These are phyloP conservation scores for Paracentrotus lividus DNA, from an alignment of 53 echinoderm and acorn worm species.

Conservation along the genomic window DNA sequence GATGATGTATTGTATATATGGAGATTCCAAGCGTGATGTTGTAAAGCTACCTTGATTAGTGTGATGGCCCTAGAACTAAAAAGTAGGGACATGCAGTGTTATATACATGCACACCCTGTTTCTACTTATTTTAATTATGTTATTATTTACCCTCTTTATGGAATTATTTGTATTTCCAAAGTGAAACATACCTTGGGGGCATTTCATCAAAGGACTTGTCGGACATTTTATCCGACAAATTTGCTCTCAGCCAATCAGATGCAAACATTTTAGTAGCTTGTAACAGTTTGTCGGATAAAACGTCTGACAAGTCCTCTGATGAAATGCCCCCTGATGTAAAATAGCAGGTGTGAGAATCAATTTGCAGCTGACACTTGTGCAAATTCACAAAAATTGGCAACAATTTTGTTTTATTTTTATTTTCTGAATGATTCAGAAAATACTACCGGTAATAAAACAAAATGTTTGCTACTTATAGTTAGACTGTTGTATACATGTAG, in stretches of 20 bases:
- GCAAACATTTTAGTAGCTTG: too few relatives aligned
- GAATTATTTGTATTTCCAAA: not conserved
- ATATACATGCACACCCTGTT: not conserved
- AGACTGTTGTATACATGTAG: too few relatives aligned
- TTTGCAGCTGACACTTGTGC: constrained; percentile 15
- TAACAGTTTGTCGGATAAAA: too few relatives aligned
- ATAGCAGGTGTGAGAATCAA: not conserved
- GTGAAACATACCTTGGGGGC: not conserved
- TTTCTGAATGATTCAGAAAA: not conserved
- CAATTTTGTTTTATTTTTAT: not conserved
- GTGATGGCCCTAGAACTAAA: not conserved
- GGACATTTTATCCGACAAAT: too few relatives aligned
- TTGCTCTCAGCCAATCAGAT: too few relatives aligned
- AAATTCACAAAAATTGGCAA: not conserved
- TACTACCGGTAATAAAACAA: too few relatives aligned
- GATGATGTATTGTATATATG: not conserved
- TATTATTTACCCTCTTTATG: not conserved
- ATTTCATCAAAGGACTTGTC: too few relatives aligned
- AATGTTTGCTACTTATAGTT: too few relatives aligned
- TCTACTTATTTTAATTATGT: not conserved
- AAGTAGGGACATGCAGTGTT: not conserved
- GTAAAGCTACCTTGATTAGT: not conserved
- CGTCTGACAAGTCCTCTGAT: too few relatives aligned
- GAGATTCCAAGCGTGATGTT: not conserved
- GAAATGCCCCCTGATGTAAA: too few relatives aligned